These are phyloP conservation scores for Labeo calbasu DNA, from an alignment of 2,797 vertebrate species.

Conservation along the genomic window DNA sequence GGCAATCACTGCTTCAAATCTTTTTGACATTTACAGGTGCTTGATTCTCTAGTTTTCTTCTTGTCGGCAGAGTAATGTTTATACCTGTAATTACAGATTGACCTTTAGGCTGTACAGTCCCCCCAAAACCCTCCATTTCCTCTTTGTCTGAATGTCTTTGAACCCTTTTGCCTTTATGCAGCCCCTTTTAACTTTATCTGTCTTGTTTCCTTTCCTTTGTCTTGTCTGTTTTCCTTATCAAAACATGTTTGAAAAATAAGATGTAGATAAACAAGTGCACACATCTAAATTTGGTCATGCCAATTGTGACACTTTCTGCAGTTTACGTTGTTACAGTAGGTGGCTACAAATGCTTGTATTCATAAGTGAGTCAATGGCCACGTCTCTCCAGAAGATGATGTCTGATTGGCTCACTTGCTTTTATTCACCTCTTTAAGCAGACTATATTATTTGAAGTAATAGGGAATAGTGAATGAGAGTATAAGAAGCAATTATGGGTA, in stretches of 20 bases:
- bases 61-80: constrained; percentile 67
- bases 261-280: background rate
- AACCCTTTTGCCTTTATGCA: background rate
- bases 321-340: no score
- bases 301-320: background rate
- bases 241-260: background rate
- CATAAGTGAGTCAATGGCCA: background rate
- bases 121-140: constrained; percentile 60
- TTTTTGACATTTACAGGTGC: constrained; percentile 75
- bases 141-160: constrained; percentile 29
- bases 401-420: background rate
- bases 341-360: background rate
- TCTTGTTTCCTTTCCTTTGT: background rate
- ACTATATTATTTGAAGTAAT: background rate
- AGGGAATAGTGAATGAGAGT: background rate
- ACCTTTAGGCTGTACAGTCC: constrained; percentile 69
- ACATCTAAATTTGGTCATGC: background rate
- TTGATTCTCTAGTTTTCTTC: constrained; percentile 73
- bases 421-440: background rate
- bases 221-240: background rate
- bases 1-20: constrained; percentile 73
- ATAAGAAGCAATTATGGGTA: background rate
- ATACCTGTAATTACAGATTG: constrained; percentile 72
- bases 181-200: background rate
- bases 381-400: background rate